Evolutionary conservation across 2,113 vertebrate species (phyloP).

Genomic region (Australoheros scitulus): DNA sequence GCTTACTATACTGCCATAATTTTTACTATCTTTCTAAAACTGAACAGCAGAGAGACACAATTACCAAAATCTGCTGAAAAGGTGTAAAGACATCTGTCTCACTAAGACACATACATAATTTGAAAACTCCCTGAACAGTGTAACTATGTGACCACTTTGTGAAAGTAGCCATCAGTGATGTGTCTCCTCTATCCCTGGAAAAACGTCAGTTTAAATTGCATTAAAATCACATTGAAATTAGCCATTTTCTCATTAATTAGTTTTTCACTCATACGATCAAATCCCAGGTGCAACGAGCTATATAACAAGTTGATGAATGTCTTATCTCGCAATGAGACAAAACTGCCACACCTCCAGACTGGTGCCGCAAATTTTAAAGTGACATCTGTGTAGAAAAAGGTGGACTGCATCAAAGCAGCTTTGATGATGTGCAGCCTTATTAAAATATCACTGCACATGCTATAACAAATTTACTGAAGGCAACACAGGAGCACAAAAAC

Average conservation of each 20-base stretch:
- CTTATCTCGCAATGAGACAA: background rate
- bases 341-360: background rate
- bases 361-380: background rate
- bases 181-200: background rate
- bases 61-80: background rate
- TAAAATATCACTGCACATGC: background rate
- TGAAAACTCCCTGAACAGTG: background rate
- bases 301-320: background rate
- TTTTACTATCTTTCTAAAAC: background rate
- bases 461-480: background rate
- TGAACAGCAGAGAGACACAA: constrained; percentile 5
- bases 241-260: background rate
- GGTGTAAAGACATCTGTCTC: background rate
- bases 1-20: background rate
- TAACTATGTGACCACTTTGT: background rate
- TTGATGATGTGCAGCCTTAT: background rate
- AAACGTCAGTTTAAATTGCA: background rate
- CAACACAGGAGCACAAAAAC: background rate
- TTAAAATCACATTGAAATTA: background rate
- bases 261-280: background rate
- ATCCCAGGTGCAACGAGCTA: background rate
- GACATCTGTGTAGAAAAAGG: background rate
- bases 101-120: background rate
- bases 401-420: background rate
- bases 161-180: background rate